phyloP scores from a whole-genome alignment of 1,140 invertebrate species.

The Cotesia vestalis region DNA sequence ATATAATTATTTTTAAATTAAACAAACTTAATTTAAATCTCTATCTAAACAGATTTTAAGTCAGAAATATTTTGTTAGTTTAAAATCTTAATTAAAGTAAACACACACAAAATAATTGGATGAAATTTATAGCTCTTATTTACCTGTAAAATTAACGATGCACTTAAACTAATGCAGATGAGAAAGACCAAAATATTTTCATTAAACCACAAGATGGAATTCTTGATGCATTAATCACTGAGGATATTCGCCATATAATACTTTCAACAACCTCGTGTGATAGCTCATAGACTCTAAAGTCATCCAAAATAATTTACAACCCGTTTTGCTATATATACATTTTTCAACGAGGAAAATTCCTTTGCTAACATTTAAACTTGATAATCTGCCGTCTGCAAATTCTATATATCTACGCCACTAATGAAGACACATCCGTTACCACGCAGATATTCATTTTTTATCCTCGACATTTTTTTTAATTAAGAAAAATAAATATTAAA shows the following conservation, averaged over 20 bases:
- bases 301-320: neutral
- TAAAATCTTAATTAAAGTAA: no score
- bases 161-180: conserved; percentile 7
- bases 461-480: no score
- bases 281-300: neutral
- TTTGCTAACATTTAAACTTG: neutral
- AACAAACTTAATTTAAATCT: no score
- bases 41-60: no score
- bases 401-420: no score
- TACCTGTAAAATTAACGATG: neutral
- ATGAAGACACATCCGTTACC: no score
- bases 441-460: no score
- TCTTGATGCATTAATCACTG: conserved; percentile 17
- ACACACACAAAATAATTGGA: neutral
- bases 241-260: neutral
- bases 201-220: conserved; percentile 27
- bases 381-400: no score
- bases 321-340: neutral
- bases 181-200: conserved; percentile 5
- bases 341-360: neutral
- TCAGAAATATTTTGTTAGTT: neutral
- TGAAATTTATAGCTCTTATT: neutral
- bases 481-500: no score
- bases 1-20: no score
- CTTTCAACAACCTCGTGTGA: neutral